phyloP scores from a whole-genome alignment of 1,140 invertebrate genomes.

The Phortica variegata region DNA sequence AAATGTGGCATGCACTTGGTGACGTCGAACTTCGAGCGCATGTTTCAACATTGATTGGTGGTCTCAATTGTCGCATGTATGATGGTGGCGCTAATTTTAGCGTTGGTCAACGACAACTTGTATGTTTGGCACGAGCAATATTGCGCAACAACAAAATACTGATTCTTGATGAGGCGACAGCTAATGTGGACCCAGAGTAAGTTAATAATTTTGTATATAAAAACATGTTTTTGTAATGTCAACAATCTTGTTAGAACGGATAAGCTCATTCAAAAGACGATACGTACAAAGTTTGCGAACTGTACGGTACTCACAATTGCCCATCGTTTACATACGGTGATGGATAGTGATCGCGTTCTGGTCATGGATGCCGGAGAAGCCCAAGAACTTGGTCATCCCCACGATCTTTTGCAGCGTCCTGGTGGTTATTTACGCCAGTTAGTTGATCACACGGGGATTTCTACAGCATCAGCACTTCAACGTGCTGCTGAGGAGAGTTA shows the following conservation, averaged over 20 bases:
- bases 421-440: conserved; percentile 60
- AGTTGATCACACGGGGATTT: conserved; percentile 61
- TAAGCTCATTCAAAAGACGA: conserved; percentile 69
- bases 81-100: conserved; percentile 73
- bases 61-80: conserved; percentile 65
- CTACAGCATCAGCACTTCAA: conserved; percentile 51
- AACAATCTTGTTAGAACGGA: conserved; percentile 62
- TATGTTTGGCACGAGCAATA: conserved; percentile 77
- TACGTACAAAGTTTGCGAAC: conserved; percentile 67
- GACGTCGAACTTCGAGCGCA: conserved; percentile 74
- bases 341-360: conserved; percentile 75
- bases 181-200: conserved; percentile 70
- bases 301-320: conserved; percentile 83
- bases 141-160: conserved; percentile 74
- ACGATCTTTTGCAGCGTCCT: conserved; percentile 63
- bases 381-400: conserved; percentile 71
- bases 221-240: background rate
- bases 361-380: conserved; percentile 70
- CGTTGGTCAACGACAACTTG: conserved; percentile 75
- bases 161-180: conserved; percentile 76
- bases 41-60: conserved; percentile 60
- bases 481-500: conserved; percentile 51
- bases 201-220: no score
- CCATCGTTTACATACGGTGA: conserved; percentile 78
- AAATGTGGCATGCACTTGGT: conserved; percentile 82